phyloP scores from a whole-genome alignment of 2,797 vertebrate species.

The Anas capensis region DNA sequence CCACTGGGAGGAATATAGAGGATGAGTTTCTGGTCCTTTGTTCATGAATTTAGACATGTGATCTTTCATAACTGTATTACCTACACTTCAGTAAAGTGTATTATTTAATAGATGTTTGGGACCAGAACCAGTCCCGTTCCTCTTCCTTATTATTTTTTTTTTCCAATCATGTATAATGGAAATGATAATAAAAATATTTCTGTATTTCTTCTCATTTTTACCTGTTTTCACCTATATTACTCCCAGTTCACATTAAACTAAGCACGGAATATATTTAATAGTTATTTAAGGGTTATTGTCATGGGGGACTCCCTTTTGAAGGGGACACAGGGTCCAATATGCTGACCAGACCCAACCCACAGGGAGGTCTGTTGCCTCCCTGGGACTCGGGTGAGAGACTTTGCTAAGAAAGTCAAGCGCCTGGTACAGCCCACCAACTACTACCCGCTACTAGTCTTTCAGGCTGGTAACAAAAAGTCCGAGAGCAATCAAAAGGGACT shows the following conservation, averaged over 20 bases:
- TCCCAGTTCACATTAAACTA: not conserved
- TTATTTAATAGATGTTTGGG: not conserved
- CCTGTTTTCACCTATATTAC: not conserved
- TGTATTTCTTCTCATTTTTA: not conserved
- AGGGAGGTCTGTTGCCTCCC: too few species aligned
- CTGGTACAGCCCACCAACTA: too few species aligned
- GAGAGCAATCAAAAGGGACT: too few species aligned
- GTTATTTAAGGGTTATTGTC: too few species aligned
- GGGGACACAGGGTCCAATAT: too few species aligned
- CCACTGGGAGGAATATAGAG: constrained; percentile 21
- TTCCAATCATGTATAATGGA: not conserved
- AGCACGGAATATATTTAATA: not conserved
- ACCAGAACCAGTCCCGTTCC: not conserved
- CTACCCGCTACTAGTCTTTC: too few species aligned
- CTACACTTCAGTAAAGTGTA: not conserved
- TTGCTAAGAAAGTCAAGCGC: too few species aligned
- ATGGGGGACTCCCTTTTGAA: too few species aligned
- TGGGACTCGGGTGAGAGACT: too few species aligned
- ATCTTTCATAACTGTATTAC: not conserved
- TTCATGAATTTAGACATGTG: not conserved
- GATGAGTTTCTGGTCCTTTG: constrained; percentile 14
- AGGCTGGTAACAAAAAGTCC: too few species aligned
- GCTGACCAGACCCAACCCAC: too few species aligned
- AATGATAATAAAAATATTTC: not conserved
- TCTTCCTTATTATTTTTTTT: not conserved